These are phyloP conservation scores for Malacosoma neustria DNA, from an alignment of 2,888 invertebrate species.

Conservation along the genomic window DNA sequence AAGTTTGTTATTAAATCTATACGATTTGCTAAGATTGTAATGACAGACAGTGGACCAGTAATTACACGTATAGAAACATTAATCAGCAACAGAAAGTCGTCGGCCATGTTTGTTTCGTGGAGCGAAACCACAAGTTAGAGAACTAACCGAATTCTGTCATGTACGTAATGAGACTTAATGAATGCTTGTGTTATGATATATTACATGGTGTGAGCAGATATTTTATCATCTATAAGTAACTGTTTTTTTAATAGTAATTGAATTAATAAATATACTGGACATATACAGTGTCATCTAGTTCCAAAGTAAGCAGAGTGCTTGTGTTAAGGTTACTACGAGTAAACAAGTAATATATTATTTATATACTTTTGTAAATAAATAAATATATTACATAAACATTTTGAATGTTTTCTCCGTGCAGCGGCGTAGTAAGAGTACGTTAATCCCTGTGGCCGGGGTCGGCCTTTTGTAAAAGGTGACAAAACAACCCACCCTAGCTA, in stretches of 20 bases:
- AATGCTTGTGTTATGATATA: constrained; percentile 1
- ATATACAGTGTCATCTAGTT: too few relatives aligned
- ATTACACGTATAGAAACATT: constrained; percentile 40
- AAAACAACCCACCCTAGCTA: too few relatives aligned
- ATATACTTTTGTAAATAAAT: not conserved
- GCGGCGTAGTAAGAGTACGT: too few relatives aligned
- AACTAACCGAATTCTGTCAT: constrained; percentile 31
- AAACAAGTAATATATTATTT: too few relatives aligned
- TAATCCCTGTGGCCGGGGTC: too few relatives aligned
- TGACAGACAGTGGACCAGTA: constrained; percentile 27
- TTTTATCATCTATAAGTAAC: not conserved
- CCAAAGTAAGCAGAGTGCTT: too few relatives aligned
- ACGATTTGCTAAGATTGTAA: constrained; percentile 35
- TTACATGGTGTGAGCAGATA: not conserved
- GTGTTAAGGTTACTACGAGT: too few relatives aligned
- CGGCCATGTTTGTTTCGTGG: constrained; percentile 39
- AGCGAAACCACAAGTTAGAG: constrained; percentile 36
- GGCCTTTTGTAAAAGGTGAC: too few relatives aligned
- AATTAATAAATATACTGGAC: too few relatives aligned
- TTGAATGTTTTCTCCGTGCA: too few relatives aligned
- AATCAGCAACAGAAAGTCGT: constrained; percentile 31
- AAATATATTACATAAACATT: not conserved
- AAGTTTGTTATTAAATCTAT: constrained; percentile 36
- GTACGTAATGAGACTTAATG: constrained; percentile 20
- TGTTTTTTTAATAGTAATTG: too few relatives aligned